Conservation (phyloP, 2,113 vertebrate species). For the Aix galericulata region DNA sequence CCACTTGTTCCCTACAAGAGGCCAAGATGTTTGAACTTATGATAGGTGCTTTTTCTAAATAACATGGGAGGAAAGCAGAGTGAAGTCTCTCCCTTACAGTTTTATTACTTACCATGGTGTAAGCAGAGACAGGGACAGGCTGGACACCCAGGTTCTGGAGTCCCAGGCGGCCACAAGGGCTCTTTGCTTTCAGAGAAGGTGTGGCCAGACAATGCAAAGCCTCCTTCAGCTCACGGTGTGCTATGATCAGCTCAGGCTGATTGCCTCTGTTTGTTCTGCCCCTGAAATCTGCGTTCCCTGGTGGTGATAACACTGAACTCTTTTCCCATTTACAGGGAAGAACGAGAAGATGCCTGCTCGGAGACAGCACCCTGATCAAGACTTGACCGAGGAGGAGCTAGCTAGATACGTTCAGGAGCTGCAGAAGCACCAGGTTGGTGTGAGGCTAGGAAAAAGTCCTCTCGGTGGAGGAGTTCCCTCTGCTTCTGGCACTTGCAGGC, state of each 20-base stretch:
- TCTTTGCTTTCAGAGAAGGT: not conserved
- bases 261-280: not conserved
- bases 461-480: not conserved
- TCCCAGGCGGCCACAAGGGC: not conserved
- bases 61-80: not conserved
- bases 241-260: not conserved
- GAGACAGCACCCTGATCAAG: slow-evolving; percentile 71
- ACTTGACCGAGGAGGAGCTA: slow-evolving; percentile 93
- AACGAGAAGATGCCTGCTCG: slow-evolving; percentile 75
- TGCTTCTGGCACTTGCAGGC: not conserved
- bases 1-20: not conserved
- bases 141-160: not conserved
- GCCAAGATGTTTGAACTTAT: not conserved
- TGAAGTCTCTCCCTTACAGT: not conserved
- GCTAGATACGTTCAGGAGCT: slow-evolving; percentile 89
- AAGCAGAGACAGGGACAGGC: not conserved
- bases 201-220: not conserved
- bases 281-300: not conserved
- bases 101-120: not conserved
- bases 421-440: slow-evolving; percentile 94
- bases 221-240: not conserved
- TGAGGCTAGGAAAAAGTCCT: not conserved
- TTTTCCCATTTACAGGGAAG: slow-evolving; percentile 75
- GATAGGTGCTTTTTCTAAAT: not conserved
- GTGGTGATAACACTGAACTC: not conserved